Evolutionary conservation across 2,888 invertebrate species (phyloP).

Genomic region (Macaria liturata): DNA sequence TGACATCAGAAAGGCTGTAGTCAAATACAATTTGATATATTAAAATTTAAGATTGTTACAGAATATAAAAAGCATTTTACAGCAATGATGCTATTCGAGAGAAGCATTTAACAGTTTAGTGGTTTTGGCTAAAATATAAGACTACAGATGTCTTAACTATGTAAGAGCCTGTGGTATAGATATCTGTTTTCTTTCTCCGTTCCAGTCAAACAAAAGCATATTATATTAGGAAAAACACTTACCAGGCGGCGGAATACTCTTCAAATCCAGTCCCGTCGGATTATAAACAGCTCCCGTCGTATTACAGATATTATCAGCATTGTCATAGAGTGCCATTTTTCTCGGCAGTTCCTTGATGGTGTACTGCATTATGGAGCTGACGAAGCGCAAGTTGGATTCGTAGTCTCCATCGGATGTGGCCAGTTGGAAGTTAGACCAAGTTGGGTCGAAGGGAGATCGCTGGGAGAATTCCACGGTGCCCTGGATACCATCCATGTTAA

Average conservation of each 20-base stretch:
- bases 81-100: too few species aligned
- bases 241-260: slow-evolving; percentile 86
- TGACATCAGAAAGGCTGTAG: too few species aligned
- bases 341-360: slow-evolving; percentile 89
- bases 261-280: slow-evolving; percentile 85
- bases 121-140: too few species aligned
- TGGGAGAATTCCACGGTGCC: slow-evolving; percentile 91
- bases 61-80: too few species aligned
- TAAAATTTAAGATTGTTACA: too few species aligned
- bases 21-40: too few species aligned
- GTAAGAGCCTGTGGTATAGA: too few species aligned
- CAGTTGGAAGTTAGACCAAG: slow-evolving; percentile 89
- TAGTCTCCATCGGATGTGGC: slow-evolving; percentile 85
- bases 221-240: slow-evolving; percentile 25
- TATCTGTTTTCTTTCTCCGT: too few species aligned
- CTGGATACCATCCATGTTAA: slow-evolving; percentile 90
- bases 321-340: slow-evolving; percentile 52
- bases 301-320: slow-evolving; percentile 80
- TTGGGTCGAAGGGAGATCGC: slow-evolving; percentile 92
- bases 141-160: too few species aligned
- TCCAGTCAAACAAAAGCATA: too few species aligned
- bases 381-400: slow-evolving; percentile 88
- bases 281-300: slow-evolving; percentile 90
- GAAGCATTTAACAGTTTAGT: too few species aligned
- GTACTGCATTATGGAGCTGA: slow-evolving; percentile 88